phyloP scores from a whole-genome alignment of 2,888 invertebrate species.

The Serripes groenlandicus region DNA sequence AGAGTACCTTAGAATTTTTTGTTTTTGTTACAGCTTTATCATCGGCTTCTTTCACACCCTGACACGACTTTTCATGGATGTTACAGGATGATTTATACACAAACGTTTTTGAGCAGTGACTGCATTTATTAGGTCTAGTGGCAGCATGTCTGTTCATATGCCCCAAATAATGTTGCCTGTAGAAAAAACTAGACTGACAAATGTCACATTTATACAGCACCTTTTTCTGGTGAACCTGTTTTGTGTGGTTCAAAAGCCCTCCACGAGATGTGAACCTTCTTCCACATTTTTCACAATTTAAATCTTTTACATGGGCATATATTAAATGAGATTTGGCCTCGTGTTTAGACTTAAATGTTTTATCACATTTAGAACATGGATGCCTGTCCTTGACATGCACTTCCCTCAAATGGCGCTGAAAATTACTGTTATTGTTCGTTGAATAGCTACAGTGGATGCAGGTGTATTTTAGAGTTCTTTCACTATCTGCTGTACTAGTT shows the following conservation, averaged over 20 bases:
- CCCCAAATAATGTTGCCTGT: conserved; percentile 42
- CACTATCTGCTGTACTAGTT: not conserved
- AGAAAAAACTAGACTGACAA: conserved; percentile 38
- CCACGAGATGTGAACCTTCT: conserved; percentile 38
- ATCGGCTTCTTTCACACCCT: not conserved
- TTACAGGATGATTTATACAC: conserved; percentile 30
- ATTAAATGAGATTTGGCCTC: conserved; percentile 43
- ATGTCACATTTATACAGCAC: conserved; percentile 29
- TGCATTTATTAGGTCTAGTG: conserved; percentile 26
- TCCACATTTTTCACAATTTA: conserved; percentile 41
- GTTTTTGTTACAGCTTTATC: conserved; percentile 1
- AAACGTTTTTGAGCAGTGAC: conserved; percentile 35
- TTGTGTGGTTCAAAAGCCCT: conserved; percentile 43
- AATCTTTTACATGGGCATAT: conserved; percentile 14
- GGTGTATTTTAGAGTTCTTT: not conserved
- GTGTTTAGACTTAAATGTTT: conserved; percentile 45
- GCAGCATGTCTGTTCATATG: conserved; percentile 41
- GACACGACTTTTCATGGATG: conserved; percentile 38
- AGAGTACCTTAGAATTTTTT: conserved; percentile 12
- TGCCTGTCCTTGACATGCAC: conserved; percentile 24
- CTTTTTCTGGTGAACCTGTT: conserved; percentile 33
- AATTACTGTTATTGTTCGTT: conserved; percentile 30
- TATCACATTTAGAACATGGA: conserved; percentile 31
- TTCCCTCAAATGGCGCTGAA: conserved; percentile 26
- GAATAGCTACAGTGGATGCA: conserved; percentile 45